These are phyloP conservation scores for Lithophane semibrunnea DNA, from an alignment of 2,888 invertebrate species.

Conservation along the genomic window DNA sequence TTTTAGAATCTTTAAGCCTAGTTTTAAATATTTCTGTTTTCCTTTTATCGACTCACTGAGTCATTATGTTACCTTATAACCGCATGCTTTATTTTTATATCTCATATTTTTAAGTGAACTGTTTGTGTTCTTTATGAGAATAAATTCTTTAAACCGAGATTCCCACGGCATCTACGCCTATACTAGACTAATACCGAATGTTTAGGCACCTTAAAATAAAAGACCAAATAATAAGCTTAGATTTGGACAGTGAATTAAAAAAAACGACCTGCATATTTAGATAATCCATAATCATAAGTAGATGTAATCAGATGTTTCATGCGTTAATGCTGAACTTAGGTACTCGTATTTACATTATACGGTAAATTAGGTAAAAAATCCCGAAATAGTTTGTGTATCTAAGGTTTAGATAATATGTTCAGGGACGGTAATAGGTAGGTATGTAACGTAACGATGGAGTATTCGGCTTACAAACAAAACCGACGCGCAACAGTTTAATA, in stretches of 20 bases:
- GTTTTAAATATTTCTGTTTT: too few species aligned
- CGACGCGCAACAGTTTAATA: neutral
- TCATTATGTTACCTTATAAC: too few species aligned
- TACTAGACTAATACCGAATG: neutral
- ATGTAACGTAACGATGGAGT: neutral
- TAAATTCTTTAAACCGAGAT: neutral
- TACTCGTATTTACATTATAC: neutral
- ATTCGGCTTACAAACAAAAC: neutral
- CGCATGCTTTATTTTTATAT: too few species aligned
- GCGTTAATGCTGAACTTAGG: neutral
- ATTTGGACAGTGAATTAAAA: neutral
- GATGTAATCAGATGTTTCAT: conserved; percentile 8
- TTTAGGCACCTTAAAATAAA: neutral
- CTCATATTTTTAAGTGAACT: too few species aligned
- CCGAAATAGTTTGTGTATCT: neutral
- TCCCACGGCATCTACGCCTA: neutral
- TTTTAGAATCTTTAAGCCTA: too few species aligned
- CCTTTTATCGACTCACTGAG: too few species aligned
- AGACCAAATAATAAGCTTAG: neutral
- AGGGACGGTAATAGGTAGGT: neutral
- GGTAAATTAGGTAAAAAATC: neutral
- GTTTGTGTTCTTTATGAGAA: too few species aligned
- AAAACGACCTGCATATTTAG: neutral
- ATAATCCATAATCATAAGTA: neutral
- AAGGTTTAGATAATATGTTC: neutral